Conservation (phyloP, 2,797 vertebrate genomes). For the Synanceia verrucosa region DNA sequence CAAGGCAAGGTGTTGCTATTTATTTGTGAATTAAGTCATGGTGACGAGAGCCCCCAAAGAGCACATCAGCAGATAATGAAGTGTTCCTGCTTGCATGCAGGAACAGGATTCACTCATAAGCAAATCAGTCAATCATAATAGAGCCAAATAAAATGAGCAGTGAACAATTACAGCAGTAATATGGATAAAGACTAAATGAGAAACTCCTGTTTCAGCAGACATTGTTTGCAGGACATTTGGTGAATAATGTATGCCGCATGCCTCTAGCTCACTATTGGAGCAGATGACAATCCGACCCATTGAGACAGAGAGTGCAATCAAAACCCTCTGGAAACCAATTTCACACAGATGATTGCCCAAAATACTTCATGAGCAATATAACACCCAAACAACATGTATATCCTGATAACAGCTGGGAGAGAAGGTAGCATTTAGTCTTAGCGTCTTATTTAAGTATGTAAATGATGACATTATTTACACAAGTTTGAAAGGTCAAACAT, state of each 20-base stretch:
- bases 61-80: background rate
- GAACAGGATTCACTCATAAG: background rate
- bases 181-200: background rate
- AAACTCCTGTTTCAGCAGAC: background rate
- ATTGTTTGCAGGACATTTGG: background rate
- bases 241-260: background rate
- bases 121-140: background rate
- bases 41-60: constrained; percentile 21
- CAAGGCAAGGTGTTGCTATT: constrained; percentile 23
- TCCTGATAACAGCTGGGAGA: background rate
- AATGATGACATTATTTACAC: too few species aligned
- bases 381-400: background rate
- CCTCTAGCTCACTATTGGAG: background rate
- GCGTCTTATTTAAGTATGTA: too few species aligned
- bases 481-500: too few species aligned
- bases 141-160: background rate
- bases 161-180: background rate
- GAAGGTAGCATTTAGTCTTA: background rate
- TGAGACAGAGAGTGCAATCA: constrained; percentile 11
- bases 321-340: constrained; percentile 6
- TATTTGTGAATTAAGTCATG: constrained; percentile 40
- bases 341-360: background rate
- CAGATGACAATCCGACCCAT: background rate
- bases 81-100: background rate
- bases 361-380: background rate